These are phyloP conservation scores for Dynastes tityus DNA, from an alignment of 2,888 invertebrate genomes.

Conservation along the genomic window DNA sequence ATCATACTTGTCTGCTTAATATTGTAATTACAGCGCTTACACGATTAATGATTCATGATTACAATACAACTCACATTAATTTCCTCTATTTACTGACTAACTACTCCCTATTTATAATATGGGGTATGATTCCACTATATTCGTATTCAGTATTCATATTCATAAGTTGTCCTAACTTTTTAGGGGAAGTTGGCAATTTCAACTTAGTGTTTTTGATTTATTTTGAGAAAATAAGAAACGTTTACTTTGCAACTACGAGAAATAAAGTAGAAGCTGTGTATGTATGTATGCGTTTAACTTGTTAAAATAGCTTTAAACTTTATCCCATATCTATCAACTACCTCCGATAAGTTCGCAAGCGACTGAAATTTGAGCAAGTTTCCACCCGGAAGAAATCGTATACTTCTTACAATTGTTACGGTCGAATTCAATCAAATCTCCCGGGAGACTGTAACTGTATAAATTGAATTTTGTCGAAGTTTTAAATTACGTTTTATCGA, in stretches of 20 bases:
- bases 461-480: no score
- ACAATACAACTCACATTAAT: no score
- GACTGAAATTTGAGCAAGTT: not conserved
- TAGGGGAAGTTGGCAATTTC: no score
- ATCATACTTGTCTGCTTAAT: no score
- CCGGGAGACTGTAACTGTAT: no score
- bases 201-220: no score
- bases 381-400: not conserved
- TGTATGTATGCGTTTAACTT: not conserved
- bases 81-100: no score
- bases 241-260: not conserved
- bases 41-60: no score
- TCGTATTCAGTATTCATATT: no score
- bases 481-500: no score
- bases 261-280: not conserved
- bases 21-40: no score
- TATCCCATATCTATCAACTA: not conserved
- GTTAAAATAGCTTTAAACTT: not conserved
- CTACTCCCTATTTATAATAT: not conserved
- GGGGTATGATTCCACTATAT: not conserved
- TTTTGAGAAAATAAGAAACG: not conserved
- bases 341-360: not conserved
- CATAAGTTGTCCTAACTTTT: no score
- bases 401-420: not conserved
- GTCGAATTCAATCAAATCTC: slow-evolving; percentile 13